Conservation (phyloP, 2,888 invertebrate genomes). For the Iphiclides podalirius region DNA sequence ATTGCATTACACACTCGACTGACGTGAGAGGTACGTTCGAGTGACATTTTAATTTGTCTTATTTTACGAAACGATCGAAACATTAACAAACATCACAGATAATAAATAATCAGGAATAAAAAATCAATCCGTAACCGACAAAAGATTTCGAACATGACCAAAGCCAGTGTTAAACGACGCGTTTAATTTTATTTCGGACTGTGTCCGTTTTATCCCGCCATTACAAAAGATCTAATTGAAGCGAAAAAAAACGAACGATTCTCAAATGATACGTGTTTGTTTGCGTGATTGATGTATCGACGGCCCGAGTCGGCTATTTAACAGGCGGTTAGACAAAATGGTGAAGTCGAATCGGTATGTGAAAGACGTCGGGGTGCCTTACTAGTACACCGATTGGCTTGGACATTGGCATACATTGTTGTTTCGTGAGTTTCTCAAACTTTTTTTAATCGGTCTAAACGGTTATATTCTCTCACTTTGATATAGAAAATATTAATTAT, state of each 20-base stretch:
- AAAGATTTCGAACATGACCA: constrained; percentile 32
- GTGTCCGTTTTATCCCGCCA: constrained; percentile 54
- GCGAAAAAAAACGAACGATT: constrained; percentile 61
- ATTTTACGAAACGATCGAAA: constrained; percentile 25
- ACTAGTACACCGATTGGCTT: constrained; percentile 46
- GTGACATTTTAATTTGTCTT: constrained; percentile 6
- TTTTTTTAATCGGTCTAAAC: constrained; percentile 27
- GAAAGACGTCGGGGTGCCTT: constrained; percentile 59
- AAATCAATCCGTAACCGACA: constrained; percentile 39
- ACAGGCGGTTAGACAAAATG: constrained; percentile 77
- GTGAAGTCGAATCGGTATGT: constrained; percentile 51
- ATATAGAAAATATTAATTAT: too few species aligned
- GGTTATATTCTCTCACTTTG: too few species aligned
- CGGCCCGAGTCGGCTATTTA: constrained; percentile 71
- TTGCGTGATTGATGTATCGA: constrained; percentile 78
- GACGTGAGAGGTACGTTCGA: neutral
- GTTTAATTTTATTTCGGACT: constrained; percentile 66
- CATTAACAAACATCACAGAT: constrained; percentile 36
- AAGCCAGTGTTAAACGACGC: constrained; percentile 59
- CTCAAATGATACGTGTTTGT: constrained; percentile 56
- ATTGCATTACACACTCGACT: neutral
- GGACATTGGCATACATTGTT: constrained; percentile 45
- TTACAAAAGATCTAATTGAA: constrained; percentile 78
- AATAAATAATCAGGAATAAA: constrained; percentile 43
- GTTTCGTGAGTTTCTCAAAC: constrained; percentile 48